phyloP scores from a whole-genome alignment of 2,888 invertebrate genomes.

The Drosophila longiperda region DNA sequence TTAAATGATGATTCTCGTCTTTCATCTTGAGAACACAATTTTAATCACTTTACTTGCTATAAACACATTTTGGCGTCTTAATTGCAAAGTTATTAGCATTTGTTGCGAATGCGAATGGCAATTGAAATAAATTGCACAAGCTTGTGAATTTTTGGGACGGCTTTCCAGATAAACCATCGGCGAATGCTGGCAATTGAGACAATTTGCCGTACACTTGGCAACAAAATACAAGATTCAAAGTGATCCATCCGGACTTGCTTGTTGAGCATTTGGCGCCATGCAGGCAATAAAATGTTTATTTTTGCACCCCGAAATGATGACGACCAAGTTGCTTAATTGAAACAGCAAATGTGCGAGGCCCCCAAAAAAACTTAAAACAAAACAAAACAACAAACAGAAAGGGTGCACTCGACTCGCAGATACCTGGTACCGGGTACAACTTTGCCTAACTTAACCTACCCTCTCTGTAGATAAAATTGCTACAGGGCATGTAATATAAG shows the following conservation, averaged over 20 bases:
- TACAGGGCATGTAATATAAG: not conserved
- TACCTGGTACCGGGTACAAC: not conserved
- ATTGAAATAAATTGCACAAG: slow-evolving; percentile 69
- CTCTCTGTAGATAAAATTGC: not conserved
- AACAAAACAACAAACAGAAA: not conserved
- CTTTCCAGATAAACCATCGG: slow-evolving; percentile 47
- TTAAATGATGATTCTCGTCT: slow-evolving; percentile 15
- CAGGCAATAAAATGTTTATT: slow-evolving; percentile 73
- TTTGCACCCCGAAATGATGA: slow-evolving; percentile 60
- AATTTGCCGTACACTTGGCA: slow-evolving; percentile 6
- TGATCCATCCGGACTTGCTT: slow-evolving; percentile 41
- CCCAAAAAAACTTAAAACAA: slow-evolving; percentile 13
- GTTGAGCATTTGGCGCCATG: slow-evolving; percentile 65
- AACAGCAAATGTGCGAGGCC: slow-evolving; percentile 48
- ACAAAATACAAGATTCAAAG: slow-evolving; percentile 34
- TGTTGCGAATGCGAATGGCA: slow-evolving; percentile 53
- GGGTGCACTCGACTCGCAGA: not conserved
- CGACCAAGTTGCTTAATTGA: slow-evolving; percentile 64
- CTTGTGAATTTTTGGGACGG: slow-evolving; percentile 34
- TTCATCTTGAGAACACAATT: slow-evolving; percentile 16
- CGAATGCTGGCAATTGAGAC: slow-evolving; percentile 39
- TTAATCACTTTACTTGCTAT: slow-evolving; percentile 61
- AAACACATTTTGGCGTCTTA: slow-evolving; percentile 60
- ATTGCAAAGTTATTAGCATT: slow-evolving; percentile 69
- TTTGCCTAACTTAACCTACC: not conserved